A percentile compares a stretch with the other conserved stretches of the same genome.
phyloP scores from a whole-genome alignment of 2,797 vertebrate species.

The Erithacus rubecula region DNA sequence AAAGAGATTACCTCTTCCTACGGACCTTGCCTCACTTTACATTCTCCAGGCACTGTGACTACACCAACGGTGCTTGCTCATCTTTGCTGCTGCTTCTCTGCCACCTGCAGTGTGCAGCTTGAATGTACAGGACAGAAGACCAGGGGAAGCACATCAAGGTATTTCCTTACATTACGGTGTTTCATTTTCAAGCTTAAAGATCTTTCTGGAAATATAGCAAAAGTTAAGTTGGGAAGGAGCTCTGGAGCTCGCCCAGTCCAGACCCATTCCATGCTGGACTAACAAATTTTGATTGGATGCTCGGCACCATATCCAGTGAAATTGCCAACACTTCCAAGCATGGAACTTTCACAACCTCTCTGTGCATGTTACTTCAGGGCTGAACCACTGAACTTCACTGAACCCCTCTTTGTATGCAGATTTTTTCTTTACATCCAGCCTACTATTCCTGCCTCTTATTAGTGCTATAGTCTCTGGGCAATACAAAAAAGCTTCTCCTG shows the following conservation, averaged over 20 bases:
- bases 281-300: neutral
- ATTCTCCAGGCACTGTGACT: neutral
- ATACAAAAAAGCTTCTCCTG: neutral
- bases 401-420: neutral
- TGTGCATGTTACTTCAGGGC: neutral
- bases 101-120: constrained; percentile 46
- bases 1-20: constrained; percentile 49
- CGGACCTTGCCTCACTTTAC: neutral
- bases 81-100: constrained; percentile 33
- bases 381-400: neutral
- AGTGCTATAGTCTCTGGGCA: neutral
- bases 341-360: neutral
- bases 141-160: neutral
- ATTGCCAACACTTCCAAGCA: neutral
- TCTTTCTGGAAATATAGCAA: neutral
- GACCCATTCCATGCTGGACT: neutral
- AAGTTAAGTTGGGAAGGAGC: neutral
- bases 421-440: neutral
- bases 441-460: neutral
- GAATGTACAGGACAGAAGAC: neutral
- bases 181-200: neutral
- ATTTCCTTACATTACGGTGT: neutral
- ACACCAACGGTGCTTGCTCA: fast-evolving
- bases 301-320: neutral
- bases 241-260: fast-evolving